Percentiles rank a stretch among this genome's conserved stretches.
Conservation (phyloP, 2,797 vertebrate species). For the Geotrypetes seraphini region DNA sequence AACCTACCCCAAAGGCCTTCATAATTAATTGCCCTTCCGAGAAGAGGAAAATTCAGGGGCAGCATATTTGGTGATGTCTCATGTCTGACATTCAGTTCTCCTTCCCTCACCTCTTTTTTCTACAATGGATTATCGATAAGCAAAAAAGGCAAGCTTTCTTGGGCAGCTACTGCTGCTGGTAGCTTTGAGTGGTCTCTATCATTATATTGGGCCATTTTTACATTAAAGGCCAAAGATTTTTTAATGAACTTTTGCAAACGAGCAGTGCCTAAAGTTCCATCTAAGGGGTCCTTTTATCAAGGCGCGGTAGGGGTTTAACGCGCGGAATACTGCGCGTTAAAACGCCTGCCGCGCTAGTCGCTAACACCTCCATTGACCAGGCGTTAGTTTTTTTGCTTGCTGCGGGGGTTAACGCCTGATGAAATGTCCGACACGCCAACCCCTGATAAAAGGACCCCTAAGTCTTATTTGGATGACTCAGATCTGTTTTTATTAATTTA, state of each 20-base stretch:
- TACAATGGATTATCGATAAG: conserved; percentile 64
- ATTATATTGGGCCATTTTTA: conserved; percentile 43
- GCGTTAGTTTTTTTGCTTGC: too few species aligned
- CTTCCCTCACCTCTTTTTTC: conserved; percentile 49
- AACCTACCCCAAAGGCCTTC: conserved; percentile 71
- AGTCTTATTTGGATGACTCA: conserved; percentile 41
- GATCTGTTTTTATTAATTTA: conserved; percentile 37
- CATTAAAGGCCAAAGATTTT: too few species aligned
- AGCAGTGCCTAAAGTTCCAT: too few species aligned
- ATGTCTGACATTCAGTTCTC: conserved; percentile 59
- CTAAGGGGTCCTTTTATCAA: too few species aligned
- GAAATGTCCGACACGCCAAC: too few species aligned
- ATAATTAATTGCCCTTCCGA: conserved; percentile 75
- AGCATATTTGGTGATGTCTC: conserved; percentile 53
- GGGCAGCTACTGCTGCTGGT: conserved; percentile 45
- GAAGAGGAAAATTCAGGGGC: conserved; percentile 65
- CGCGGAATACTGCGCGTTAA: too few species aligned
- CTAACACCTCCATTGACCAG: too few species aligned
- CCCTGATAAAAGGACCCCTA: too few species aligned
- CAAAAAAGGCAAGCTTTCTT: conserved; percentile 43
- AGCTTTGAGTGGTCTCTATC: conserved; percentile 39
- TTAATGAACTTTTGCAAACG: conserved; percentile 42
- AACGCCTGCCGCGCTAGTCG: too few species aligned
- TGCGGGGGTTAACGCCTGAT: too few species aligned
- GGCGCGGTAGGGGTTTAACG: too few species aligned